Evolutionary conservation across 2,797 vertebrate genomes (phyloP).

Genomic region (Spatula clypeata): DNA sequence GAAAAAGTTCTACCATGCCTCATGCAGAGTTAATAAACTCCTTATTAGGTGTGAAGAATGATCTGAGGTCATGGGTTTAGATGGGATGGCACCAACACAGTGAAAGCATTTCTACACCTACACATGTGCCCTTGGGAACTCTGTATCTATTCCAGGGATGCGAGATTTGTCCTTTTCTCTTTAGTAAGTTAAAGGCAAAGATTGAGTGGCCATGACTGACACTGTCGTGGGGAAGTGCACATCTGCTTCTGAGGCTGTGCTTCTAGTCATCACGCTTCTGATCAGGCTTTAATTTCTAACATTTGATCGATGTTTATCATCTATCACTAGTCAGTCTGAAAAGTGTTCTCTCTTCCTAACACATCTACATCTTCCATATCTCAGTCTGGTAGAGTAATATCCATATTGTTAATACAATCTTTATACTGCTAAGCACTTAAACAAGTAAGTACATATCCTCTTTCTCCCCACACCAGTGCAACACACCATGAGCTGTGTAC

Average conservation of each 20-base stretch:
- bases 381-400: background rate
- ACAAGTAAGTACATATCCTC: fast-evolving
- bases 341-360: background rate
- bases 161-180: background rate
- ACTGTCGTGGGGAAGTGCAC: background rate
- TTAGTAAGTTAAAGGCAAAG: background rate
- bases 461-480: background rate
- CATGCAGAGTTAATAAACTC: background rate
- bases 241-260: background rate
- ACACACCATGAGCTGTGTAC: fast-evolving
- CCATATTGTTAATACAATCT: background rate
- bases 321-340: background rate
- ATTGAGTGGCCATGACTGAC: fast-evolving
- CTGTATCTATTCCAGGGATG: background rate
- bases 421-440: background rate
- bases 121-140: background rate
- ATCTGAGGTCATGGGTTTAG: background rate
- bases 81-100: background rate
- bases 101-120: background rate
- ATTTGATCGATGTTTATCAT: background rate
- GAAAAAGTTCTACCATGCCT: background rate
- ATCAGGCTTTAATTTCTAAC: background rate
- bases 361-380: background rate
- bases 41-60: background rate
- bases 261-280: background rate